These are phyloP conservation scores for Lagocephalus sceleratus DNA, from an alignment of 2,797 vertebrate species.

Conservation along the genomic window DNA sequence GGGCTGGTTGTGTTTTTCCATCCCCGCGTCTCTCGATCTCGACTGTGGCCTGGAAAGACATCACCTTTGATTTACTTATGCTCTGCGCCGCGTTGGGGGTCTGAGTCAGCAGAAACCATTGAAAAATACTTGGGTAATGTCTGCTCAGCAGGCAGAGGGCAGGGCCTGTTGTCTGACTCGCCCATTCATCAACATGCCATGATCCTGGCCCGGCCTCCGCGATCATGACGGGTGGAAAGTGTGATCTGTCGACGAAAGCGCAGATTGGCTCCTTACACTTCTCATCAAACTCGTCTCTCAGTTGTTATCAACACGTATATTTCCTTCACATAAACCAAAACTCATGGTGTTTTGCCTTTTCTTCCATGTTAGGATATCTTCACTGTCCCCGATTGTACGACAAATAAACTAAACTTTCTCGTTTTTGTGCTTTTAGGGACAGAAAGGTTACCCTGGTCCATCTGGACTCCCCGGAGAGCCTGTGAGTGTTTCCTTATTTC, in stretches of 20 bases:
- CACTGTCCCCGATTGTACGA: slow-evolving; percentile 3
- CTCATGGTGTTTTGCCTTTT: slow-evolving; percentile 25
- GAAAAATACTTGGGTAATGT: slow-evolving; percentile 34
- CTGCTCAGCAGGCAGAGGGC: slow-evolving; percentile 30
- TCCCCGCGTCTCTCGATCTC: slow-evolving; percentile 21
- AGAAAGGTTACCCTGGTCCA: slow-evolving; percentile 90
- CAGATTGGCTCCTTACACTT: slow-evolving; percentile 59
- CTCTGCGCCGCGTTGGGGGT: slow-evolving; percentile 38
- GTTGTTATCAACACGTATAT: slow-evolving; percentile 33
- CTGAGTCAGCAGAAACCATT: slow-evolving; percentile 48
- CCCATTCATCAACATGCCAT: slow-evolving; percentile 64
- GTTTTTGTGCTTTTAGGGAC: slow-evolving; percentile 72
- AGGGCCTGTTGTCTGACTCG: slow-evolving; percentile 60
- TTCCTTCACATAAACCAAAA: slow-evolving; percentile 33
- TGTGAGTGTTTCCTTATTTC: slow-evolving; percentile 75
- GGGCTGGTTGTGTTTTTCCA: slow-evolving; percentile 14
- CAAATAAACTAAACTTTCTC: slow-evolving; percentile 18
- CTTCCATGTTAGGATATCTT: slow-evolving; percentile 10
- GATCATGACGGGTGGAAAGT: slow-evolving; percentile 62
- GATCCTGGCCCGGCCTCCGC: slow-evolving; percentile 43
- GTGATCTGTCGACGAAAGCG: slow-evolving; percentile 48
- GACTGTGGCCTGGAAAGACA: slow-evolving; percentile 40
- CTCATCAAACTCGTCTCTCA: slow-evolving; percentile 37
- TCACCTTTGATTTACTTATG: slow-evolving; percentile 53
- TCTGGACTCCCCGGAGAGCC: slow-evolving; percentile 89